phyloP scores from a whole-genome alignment of 2,888 invertebrate species.

The Archips crataeganus region DNA sequence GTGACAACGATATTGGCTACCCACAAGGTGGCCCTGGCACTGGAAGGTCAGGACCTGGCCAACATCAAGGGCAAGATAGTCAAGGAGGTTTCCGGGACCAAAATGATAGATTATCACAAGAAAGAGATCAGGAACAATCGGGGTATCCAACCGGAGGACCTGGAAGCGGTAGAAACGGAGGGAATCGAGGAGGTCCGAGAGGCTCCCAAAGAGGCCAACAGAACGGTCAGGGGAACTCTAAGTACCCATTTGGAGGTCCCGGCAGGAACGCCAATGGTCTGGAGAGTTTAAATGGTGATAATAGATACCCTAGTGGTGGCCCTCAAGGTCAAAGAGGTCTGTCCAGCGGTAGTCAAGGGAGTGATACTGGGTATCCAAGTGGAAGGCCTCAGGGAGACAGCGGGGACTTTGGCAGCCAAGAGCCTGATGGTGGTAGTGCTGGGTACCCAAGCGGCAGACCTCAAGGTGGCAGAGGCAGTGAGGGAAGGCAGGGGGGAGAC shows the following conservation, averaged over 20 bases:
- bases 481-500: constrained; percentile 50
- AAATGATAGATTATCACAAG: constrained; percentile 43
- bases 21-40: constrained; percentile 50
- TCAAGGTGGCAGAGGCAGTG: constrained; percentile 33
- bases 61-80: constrained; percentile 51
- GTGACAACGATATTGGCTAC: constrained; percentile 52
- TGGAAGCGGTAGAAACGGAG: constrained; percentile 35
- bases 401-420: constrained; percentile 7
- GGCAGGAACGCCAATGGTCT: constrained; percentile 44
- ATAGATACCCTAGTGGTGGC: constrained; percentile 57
- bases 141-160: constrained; percentile 50
- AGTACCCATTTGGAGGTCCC: constrained; percentile 60
- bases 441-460: constrained; percentile 45
- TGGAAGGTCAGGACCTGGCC: constrained; percentile 44
- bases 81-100: constrained; percentile 45
- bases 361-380: constrained; percentile 44
- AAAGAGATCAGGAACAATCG: constrained; percentile 45
- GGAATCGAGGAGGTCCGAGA: constrained; percentile 33
- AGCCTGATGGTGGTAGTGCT: constrained; percentile 36
- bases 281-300: constrained; percentile 41
- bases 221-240: constrained; percentile 48
- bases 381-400: constrained; percentile 23
- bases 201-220: constrained; percentile 41
- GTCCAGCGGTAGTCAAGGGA: constrained; percentile 27
- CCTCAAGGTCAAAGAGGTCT: constrained; percentile 48